Evolutionary conservation across 2,888 invertebrate species (phyloP).

Genomic region (Lucinisca nassula): DNA sequence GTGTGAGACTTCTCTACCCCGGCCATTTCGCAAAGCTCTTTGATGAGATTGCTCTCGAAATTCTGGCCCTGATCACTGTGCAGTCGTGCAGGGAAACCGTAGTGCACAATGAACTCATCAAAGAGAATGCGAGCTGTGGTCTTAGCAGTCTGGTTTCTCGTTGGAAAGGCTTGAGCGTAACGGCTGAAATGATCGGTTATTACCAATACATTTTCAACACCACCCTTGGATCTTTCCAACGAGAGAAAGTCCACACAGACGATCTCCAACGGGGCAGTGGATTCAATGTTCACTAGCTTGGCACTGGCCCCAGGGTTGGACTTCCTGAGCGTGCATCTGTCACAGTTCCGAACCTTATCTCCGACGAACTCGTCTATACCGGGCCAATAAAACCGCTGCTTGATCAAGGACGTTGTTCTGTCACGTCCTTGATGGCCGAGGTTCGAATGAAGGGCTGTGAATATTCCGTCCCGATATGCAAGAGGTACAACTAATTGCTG

Average conservation of each 20-base stretch:
- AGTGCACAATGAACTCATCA: conserved; percentile 6
- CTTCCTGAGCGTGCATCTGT: conserved; percentile 2
- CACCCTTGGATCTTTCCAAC: conserved; percentile 50
- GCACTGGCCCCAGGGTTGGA: not conserved
- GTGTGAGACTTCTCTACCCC: conserved; percentile 43
- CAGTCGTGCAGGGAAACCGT: conserved; percentile 11
- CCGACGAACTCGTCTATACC: conserved; percentile 1
- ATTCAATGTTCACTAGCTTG: not conserved
- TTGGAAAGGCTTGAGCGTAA: conserved; percentile 43
- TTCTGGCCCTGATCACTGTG: conserved; percentile 15
- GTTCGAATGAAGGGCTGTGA: conserved; percentile 38
- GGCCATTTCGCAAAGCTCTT: conserved; percentile 17
- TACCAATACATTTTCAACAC: conserved; percentile 52
- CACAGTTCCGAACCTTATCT: not conserved
- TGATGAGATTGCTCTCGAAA: conserved; percentile 3
- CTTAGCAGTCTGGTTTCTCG: conserved; percentile 36
- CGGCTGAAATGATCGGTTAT: conserved; percentile 38
- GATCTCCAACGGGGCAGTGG: conserved; percentile 21
- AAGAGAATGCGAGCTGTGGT: conserved; percentile 38
- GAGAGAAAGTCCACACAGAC: conserved; percentile 25
- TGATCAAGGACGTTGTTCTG: conserved; percentile 15
- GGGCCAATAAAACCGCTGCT: conserved; percentile 38
- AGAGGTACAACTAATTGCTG: conserved; percentile 39
- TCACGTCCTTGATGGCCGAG: conserved; percentile 52
- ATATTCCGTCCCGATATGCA: not conserved